Evolutionary conservation across 2,797 vertebrate genomes (phyloP).

Genomic region (Hypotaenidia philippensis): DNA sequence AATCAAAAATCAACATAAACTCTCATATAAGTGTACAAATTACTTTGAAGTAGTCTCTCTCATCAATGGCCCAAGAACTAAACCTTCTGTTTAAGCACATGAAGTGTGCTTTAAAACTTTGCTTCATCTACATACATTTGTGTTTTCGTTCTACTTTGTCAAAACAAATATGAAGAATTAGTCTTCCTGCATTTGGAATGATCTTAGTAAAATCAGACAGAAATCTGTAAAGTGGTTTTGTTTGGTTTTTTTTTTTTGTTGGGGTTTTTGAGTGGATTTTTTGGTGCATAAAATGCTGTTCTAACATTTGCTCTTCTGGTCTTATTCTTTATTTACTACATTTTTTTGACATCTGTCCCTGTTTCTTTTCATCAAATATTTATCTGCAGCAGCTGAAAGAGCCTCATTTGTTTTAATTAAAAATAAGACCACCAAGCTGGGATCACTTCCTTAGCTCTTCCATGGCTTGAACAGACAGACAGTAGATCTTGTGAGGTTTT

Average conservation of each 20-base stretch:
- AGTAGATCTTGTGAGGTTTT: slow-evolving; percentile 53
- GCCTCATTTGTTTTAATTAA: slow-evolving; percentile 81
- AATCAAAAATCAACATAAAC: not conserved
- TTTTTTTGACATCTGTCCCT: slow-evolving; percentile 75
- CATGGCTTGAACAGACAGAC: slow-evolving; percentile 62
- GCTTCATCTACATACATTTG: not conserved
- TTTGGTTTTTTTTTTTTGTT: too few relatives aligned
- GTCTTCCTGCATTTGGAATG: not conserved
- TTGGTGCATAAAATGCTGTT: not conserved
- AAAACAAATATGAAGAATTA: not conserved
- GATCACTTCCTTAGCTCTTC: slow-evolving; percentile 83
- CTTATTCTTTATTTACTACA: slow-evolving; percentile 58
- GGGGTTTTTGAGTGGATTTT: not conserved
- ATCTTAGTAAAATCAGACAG: not conserved
- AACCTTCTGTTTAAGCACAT: not conserved
- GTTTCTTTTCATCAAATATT: slow-evolving; percentile 77
- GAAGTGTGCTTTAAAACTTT: not conserved
- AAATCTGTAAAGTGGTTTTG: not conserved
- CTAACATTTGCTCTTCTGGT: slow-evolving; percentile 24
- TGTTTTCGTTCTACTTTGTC: not conserved
- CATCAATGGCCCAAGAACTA: not conserved
- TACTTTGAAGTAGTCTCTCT: not conserved
- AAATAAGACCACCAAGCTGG: slow-evolving; percentile 86
- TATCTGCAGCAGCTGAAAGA: slow-evolving; percentile 78
- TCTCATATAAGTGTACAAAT: not conserved